A percentile compares a stretch with the other conserved stretches of the same genome.
These are phyloP conservation scores for Leptopilina boulardi DNA, from an alignment of 1,140 invertebrate genomes.

Conservation along the genomic window DNA sequence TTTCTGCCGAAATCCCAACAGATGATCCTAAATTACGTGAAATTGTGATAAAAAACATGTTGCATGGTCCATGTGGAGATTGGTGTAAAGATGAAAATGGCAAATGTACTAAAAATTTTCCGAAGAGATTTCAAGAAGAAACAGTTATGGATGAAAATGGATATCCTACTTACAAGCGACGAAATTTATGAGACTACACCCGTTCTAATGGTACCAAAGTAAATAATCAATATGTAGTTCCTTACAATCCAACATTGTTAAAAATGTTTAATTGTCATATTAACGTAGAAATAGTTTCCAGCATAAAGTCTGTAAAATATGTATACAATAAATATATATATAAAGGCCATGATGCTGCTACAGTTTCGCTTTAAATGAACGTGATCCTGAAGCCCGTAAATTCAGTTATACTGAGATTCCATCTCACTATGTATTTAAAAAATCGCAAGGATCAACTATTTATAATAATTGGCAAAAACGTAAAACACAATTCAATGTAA, in stretches of 20 bases:
- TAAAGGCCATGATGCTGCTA: no score
- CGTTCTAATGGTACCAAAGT: not conserved
- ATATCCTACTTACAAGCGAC: not conserved
- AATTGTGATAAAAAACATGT: no score
- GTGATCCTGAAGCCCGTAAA: constrained; percentile 25
- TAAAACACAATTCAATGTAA: constrained; percentile 31
- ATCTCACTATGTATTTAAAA: constrained; percentile 42
- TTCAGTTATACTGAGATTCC: constrained; percentile 40
- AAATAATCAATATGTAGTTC: constrained; percentile 7
- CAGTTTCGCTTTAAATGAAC: constrained; percentile 33
- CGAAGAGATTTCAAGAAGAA: no score
- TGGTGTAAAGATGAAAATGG: no score
- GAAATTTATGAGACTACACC: not conserved
- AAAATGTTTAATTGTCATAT: not conserved
- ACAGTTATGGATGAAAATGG: not conserved
- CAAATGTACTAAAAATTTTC: no score
- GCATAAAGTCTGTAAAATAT: no score
- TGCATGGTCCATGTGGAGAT: no score
- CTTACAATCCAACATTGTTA: not conserved
- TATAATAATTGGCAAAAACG: constrained; percentile 7
- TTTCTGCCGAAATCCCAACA: no score
- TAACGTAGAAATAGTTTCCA: constrained; percentile 40
- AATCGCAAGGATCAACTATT: constrained; percentile 29
- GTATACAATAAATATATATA: no score
- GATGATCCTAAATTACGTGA: no score